A percentile compares a stretch with the other conserved stretches of the same genome.
Conservation (phyloP, 2,113 vertebrate species). For the Entomyzon cyanotis region DNA sequence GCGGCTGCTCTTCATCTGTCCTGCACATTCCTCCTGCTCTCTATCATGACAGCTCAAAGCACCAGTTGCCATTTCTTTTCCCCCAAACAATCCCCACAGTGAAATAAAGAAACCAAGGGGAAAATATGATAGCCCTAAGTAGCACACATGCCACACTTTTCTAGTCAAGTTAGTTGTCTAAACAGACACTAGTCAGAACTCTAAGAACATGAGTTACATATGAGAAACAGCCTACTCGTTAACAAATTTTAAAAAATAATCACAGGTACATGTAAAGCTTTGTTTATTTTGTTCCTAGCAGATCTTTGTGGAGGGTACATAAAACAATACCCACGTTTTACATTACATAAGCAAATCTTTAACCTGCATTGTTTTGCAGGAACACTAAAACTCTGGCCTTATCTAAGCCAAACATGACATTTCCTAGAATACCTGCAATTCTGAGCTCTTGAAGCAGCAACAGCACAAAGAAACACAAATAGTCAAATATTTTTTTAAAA, state of each 20-base stretch:
- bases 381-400: conserved; percentile 10
- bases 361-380: conserved; percentile 32
- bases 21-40: conserved; percentile 1
- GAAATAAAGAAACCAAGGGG: not conserved
- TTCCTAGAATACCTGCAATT: not conserved
- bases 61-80: not conserved
- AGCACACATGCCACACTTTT: not conserved
- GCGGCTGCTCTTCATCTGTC: not conserved
- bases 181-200: not conserved
- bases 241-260: not conserved
- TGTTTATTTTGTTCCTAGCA: not conserved
- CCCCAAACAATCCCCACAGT: not conserved
- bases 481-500: not conserved
- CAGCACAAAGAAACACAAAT: not conserved
- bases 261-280: not conserved
- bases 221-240: not conserved
- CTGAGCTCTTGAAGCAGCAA: not conserved
- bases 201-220: not conserved
- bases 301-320: not conserved
- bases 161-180: not conserved
- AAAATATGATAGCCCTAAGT: not conserved
- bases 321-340: not conserved
- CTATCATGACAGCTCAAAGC: not conserved
- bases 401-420: conserved; percentile 20
- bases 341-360: conserved; percentile 6